Evolutionary conservation across 2,888 invertebrate genomes (phyloP), one percentile per base, ranked within the genome.

Genomic region (Mesoligia furuncula): DNA sequence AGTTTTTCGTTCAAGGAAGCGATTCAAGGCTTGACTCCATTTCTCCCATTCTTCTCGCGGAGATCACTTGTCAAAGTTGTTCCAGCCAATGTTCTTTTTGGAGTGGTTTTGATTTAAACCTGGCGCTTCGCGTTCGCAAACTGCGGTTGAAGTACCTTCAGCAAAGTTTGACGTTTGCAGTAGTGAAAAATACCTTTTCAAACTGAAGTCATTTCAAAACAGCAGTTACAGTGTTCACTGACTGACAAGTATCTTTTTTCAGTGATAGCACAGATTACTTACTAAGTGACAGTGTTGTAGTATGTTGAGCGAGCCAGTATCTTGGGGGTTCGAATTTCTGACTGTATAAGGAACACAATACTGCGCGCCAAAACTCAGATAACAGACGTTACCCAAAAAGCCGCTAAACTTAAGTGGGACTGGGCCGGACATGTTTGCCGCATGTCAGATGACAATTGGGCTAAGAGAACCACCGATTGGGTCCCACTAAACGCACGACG

Each of bases 21-120:
- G 51, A 80, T 77, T 75, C 64, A 62, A 70, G 54, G 66, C 57
- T 79, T 73, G 81, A 81, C 79, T 82, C 81, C 77, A 83, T 87
- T 83, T 79, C 75, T 73, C 42, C 54, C 80, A 77, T 85, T 86
- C 79, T 76, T 78, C 70, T 77, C 72, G 54, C 48, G 51, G 80
- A 74, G 76, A 82, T 86, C 84, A 84, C 87, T 87, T 85, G 83
- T 87, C 80, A 76, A 85, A 88, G 68, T 88, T 86, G 76, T 80
- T 75, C 64, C 5, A 74, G 75, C 75, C 61, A 74, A 73, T 79
- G 80, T 83, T 87, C 73, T 31, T 75, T 75, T 67, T 54, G 31
- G 36, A 79, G 48, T 62, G 36, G 27, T 85, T 85, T 75, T 20
- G 36, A 73, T 73, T 78, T 61, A 75, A 82, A 67, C 61, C 67